These are phyloP conservation scores for Trimorus sp. DNA, from an alignment of 2,888 invertebrate species.

Conservation along the genomic window DNA sequence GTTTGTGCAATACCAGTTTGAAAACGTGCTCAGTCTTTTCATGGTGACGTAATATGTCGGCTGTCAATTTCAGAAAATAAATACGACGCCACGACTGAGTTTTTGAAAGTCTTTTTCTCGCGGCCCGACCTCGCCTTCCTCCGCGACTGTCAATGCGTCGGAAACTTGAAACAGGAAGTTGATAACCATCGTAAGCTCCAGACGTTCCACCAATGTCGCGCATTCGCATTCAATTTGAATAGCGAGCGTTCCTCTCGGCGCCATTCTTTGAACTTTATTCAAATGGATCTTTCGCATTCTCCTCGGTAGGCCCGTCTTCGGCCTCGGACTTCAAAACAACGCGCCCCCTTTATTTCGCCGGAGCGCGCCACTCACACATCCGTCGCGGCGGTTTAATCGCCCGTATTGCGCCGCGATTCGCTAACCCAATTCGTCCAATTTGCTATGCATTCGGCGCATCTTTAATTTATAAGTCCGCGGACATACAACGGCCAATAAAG, in stretches of 20 bases:
- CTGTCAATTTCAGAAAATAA: constrained; percentile 65
- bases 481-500: constrained; percentile 30
- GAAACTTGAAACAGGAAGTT: constrained; percentile 67
- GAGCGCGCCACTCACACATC: constrained; percentile 24
- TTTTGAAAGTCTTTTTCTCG: constrained; percentile 59
- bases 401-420: constrained; percentile 16
- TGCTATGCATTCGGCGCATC: constrained; percentile 21
- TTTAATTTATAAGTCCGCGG: constrained; percentile 40
- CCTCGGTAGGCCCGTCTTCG: constrained; percentile 52
- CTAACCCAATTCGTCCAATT: constrained; percentile 44
- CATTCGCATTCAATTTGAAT: constrained; percentile 67
- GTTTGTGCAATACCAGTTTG: constrained; percentile 56
- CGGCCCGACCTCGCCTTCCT: constrained; percentile 47
- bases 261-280: constrained; percentile 68
- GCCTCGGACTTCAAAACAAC: constrained; percentile 57
- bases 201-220: constrained; percentile 63
- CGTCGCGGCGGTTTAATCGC: constrained; percentile 38
- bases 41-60: constrained; percentile 61
- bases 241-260: constrained; percentile 58
- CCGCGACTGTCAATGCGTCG: constrained; percentile 62
- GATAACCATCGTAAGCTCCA: constrained; percentile 64
- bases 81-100: constrained; percentile 59
- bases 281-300: constrained; percentile 64
- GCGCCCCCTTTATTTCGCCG: constrained; percentile 45
- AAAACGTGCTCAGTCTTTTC: constrained; percentile 59